Evolutionary conservation across 2,113 vertebrate genomes (phyloP).

Genomic region (Triplophysa siluroides): DNA sequence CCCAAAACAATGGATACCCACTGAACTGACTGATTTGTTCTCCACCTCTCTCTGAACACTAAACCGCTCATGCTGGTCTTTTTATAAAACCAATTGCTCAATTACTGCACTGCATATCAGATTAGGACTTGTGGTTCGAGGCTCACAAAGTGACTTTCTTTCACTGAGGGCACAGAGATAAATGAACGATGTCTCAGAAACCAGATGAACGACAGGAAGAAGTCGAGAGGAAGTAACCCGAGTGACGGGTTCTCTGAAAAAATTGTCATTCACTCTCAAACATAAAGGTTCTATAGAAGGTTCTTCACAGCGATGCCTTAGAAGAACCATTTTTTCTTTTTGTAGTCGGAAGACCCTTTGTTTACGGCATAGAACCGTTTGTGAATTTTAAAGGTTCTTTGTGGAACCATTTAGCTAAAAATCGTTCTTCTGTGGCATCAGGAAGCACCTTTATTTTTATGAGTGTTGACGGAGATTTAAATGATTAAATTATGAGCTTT

Average conservation of each 20-base stretch:
- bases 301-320: no score
- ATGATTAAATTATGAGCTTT: no score
- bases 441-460: no score
- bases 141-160: slow-evolving; percentile 59
- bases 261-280: no score
- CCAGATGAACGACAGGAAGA: slow-evolving; percentile 2
- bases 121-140: slow-evolving; percentile 59
- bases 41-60: slow-evolving; percentile 34
- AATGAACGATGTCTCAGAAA: slow-evolving; percentile 19
- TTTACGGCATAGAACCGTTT: no score
- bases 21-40: slow-evolving; percentile 25
- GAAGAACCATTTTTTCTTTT: no score
- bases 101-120: slow-evolving; percentile 55
- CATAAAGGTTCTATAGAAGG: no score
- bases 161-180: slow-evolving; percentile 43
- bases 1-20: not conserved
- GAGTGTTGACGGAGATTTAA: no score
- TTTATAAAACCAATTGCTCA: slow-evolving; percentile 58
- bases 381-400: no score
- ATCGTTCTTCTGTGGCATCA: no score
- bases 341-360: no score
- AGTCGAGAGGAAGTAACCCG: not conserved
- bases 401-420: no score
- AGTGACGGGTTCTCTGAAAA: not conserved
- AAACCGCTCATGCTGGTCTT: slow-evolving; percentile 54